A percentile compares a stretch with the other conserved stretches of the same genome.
Conservation (phyloP, 2,888 invertebrate species). For the Brachyptera putata region DNA sequence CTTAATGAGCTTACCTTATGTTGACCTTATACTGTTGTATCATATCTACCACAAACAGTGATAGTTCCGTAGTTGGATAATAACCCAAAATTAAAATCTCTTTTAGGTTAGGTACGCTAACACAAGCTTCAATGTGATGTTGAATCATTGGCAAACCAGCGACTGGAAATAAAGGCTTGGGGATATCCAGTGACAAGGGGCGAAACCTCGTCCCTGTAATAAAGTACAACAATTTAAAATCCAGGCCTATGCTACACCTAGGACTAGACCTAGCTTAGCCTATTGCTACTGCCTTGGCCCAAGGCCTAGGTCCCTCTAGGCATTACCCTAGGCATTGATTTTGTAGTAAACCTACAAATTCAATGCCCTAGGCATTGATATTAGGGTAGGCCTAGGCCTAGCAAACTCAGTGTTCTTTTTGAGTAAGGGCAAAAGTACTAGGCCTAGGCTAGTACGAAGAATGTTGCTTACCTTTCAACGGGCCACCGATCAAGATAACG, state of each 20-base stretch:
- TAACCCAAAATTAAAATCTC: conserved; percentile 95
- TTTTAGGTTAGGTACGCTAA: conserved; percentile 67
- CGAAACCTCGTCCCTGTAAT: conserved; percentile 89
- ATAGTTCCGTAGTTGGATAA: conserved; percentile 79
- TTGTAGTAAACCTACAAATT: no score
- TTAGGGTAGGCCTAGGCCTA: no score
- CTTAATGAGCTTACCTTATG: conserved; percentile 75
- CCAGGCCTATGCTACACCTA: no score
- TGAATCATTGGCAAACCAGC: conserved; percentile 95
- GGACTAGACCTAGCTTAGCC: no score
- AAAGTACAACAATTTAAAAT: no score
- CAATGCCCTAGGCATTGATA: no score
- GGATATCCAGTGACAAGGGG: conserved; percentile 92
- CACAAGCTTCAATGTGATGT: conserved; percentile 94
- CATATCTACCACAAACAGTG: conserved; percentile 82
- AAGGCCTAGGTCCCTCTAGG: no score
- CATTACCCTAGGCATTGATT: no score
- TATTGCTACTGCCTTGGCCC: no score
- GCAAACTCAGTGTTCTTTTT: no score
- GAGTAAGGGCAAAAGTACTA: no score
- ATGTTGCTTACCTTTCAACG: conserved; percentile 75
- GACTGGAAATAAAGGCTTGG: conserved; percentile 95
- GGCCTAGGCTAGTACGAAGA: no score
- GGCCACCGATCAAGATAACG: conserved; percentile 89
- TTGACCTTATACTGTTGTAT: conserved; percentile 74